Evolutionary conservation across 2,113 vertebrate genomes (phyloP).

Genomic region (Anhinga anhinga): DNA sequence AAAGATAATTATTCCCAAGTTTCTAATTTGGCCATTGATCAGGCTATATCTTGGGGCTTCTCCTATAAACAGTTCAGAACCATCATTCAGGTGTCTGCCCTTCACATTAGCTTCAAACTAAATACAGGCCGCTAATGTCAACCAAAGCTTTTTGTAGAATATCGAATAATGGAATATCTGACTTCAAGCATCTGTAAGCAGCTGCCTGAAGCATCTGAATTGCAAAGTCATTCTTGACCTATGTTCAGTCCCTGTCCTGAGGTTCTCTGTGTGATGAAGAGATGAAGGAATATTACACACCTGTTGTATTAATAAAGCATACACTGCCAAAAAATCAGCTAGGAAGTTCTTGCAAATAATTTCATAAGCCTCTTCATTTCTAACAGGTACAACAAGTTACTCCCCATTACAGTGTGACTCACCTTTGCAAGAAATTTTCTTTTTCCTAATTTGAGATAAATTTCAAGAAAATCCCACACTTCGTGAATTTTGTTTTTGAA

Average conservation of each 20-base stretch:
- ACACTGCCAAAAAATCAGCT: neutral
- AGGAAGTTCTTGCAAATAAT: neutral
- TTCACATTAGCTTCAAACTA: neutral
- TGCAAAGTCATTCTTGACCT: neutral
- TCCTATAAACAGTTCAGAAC: neutral
- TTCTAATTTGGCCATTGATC: neutral
- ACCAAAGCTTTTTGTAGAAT: neutral
- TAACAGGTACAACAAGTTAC: neutral
- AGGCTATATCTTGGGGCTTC: neutral
- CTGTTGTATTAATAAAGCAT: neutral
- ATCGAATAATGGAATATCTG: neutral
- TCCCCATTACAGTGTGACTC: neutral
- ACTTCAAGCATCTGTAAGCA: neutral
- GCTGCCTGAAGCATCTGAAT: neutral
- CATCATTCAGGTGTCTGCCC: neutral
- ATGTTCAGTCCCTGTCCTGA: accelerated
- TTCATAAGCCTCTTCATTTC: neutral
- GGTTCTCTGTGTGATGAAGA: accelerated
- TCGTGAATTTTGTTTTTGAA: neutral
- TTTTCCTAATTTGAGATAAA: neutral
- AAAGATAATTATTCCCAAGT: neutral
- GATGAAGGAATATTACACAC: neutral
- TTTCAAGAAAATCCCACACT: neutral
- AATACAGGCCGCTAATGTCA: neutral
- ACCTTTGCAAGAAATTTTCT: neutral